A percentile compares a stretch with the other conserved stretches of the same genome.
Conservation (phyloP, 2,888 invertebrate species). For the Polyommatus icarus region DNA sequence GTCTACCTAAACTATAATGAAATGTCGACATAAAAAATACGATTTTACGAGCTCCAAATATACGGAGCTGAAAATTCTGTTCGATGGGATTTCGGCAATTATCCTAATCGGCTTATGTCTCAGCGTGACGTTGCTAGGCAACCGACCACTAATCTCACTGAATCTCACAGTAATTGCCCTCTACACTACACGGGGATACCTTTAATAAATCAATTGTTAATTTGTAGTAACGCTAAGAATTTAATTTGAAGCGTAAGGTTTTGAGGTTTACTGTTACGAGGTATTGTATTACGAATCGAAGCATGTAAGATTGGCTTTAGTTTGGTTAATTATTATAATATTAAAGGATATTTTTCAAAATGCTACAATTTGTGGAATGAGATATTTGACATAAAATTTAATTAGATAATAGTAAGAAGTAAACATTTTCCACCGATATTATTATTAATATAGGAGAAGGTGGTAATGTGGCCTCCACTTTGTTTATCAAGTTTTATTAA, state of each 20-base stretch:
- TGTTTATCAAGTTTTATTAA: too few species aligned
- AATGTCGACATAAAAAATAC: neutral
- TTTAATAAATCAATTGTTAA: constrained; percentile 35
- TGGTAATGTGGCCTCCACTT: too few species aligned
- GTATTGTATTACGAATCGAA: constrained; percentile 8
- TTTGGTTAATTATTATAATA: neutral
- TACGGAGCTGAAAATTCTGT: constrained; percentile 33
- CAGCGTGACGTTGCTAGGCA: constrained; percentile 73
- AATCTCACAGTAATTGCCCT: constrained; percentile 71
- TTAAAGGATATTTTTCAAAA: neutral
- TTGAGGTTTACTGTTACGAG: constrained; percentile 5
- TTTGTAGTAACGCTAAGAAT: constrained; percentile 26
- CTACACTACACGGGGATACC: constrained; percentile 44
- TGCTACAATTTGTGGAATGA: too few species aligned
- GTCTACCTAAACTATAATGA: neutral
- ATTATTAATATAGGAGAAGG: too few species aligned
- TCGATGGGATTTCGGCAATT: constrained; percentile 73
- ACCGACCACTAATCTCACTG: constrained; percentile 70
- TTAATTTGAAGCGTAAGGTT: constrained; percentile 27
- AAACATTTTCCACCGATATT: too few species aligned
- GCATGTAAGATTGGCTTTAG: neutral
- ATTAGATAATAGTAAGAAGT: too few species aligned
- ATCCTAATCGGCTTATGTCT: constrained; percentile 73
- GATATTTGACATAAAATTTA: too few species aligned
- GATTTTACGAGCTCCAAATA: constrained; percentile 10